phyloP scores from a whole-genome alignment of 2,113 vertebrate species.

The Talpa occidentalis region DNA sequence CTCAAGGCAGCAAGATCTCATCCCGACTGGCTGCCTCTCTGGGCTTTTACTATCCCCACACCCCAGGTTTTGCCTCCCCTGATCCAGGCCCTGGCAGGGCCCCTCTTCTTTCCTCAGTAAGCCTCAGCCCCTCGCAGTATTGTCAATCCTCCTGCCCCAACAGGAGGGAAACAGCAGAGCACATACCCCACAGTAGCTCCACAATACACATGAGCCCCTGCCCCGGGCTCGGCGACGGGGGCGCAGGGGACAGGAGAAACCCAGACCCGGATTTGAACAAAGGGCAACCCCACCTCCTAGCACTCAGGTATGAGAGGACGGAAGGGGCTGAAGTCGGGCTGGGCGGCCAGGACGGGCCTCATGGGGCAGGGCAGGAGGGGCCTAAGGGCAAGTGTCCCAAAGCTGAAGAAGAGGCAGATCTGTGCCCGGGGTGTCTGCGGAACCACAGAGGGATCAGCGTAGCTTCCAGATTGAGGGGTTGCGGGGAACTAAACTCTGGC shows the following conservation, averaged over 20 bases:
- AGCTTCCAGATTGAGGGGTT: not conserved
- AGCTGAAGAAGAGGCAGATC: not conserved
- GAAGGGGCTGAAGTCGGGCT: too few species aligned
- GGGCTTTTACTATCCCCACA: not conserved
- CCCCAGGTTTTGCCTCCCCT: not conserved
- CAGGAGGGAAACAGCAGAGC: not conserved
- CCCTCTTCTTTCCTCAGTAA: not conserved
- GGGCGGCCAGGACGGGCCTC: not conserved
- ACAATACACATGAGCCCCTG: not conserved
- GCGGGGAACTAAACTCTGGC: not conserved
- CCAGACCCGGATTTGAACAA: not conserved
- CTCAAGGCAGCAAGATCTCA: not conserved
- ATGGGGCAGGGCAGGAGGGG: fast-evolving
- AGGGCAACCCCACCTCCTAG: not conserved
- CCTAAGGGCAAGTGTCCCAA: not conserved
- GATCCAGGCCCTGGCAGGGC: not conserved
- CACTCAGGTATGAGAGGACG: fast-evolving
- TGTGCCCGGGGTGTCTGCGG: not conserved
- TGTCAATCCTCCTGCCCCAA: not conserved
- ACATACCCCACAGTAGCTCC: not conserved
- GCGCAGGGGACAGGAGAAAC: fast-evolving
- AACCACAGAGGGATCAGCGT: fast-evolving
- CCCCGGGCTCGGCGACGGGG: not conserved
- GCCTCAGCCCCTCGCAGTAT: not conserved
- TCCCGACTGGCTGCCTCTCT: not conserved